Evolutionary conservation across 2,797 vertebrate species (phyloP), one percentile per base, ranked within the genome.

Genomic region (Lutra lutra): DNA sequence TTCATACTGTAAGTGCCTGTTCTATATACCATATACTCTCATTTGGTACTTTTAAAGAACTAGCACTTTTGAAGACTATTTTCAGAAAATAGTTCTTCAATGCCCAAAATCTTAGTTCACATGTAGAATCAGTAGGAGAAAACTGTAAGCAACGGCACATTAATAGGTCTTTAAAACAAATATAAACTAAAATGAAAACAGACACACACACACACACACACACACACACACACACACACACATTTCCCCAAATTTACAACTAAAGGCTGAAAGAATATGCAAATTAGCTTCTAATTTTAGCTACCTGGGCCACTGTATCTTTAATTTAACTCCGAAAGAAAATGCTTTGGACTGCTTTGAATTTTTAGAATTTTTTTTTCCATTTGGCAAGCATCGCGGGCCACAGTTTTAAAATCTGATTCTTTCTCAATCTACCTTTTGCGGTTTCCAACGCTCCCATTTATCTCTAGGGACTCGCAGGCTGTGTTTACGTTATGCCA

Each of bases 341-440:
- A 98, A 98, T 95, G 97, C 96, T 98, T 98, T 97, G 98, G 98
- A 98, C 97, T 97, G 97, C 98, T 98, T 98, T 98, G 97, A 97
- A 96, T 98, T 98, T 98, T 95, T 96, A 98, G 96, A 92, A 21
- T 85, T 87, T 73, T 90, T 90, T 95, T 95, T 98, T 96, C 97
- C 92, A 96, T 97, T 98, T 99, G 98, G 98, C 98, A 98, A 98
- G 97, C 98, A 98, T 97, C 96, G 89, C 93, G 95, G 93, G 84
- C 89, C 90, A 86, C 25, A 68, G 84, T 95, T 96, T 96, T 89
- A 91, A 92, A 97, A 96, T 96, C 93, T 78, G 94, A 97, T 97
- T 96, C 95, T 96, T 96, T 97, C 89, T 96, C 93, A 92, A 92
- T 96, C 98, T 97, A 97, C 97, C 96, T 97, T 97, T 97, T 96